Base-by-base conservation (phyloP, 2,113 vertebrate genomes). In the Patagioenas fasciata region DNA sequence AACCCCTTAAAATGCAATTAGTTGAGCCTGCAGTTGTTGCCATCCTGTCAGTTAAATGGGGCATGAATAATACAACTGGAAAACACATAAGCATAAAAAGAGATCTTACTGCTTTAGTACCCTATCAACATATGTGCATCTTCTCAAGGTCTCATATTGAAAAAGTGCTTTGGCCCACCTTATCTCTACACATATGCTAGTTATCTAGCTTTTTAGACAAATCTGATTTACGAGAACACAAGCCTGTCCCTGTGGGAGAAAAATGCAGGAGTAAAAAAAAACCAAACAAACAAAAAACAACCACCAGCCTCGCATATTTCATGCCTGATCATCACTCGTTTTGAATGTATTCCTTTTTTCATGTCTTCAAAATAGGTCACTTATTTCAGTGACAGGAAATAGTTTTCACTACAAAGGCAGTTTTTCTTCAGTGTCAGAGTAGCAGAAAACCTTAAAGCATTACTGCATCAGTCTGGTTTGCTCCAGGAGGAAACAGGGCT, bases 241-340 rank as follows among this genome's bases (percentile, higher is more conserved):
- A 53, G 14, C 2, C 1, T 64, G 13, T 28, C 25, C 47, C 31
- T 26, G 13, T 53, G 8, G 51, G 17, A 64, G 21, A 60, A 61
- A 66, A 29, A n/a, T 28, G 6, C 14, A 48, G 16, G 56, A 48
- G 13, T 40, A 0, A 32, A 71, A 78, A 66, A 7, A 44, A 19
- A 44, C 14, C 42, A 40, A 40, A 13, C 0, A 32, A 71, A 78
- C 66, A 6, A 44, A 44, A 17, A 17, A 16, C 15, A 47, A 19
- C 44, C 44, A 47, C 20, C 17, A 44, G 1, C 11, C 36, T 54
- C 0, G 0, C 2, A 0, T 66, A 36, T 62, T 65, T 93, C 13
- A 5, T 70, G 15, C 23, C 44, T 66, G 19, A 77, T 71, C 29
- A 50, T 42, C 19, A 4, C 14, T 62, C 7, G 4, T 62, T 73